A percentile compares a stretch with the other conserved stretches of the same genome.
Conservation (phyloP, 2,113 vertebrate species). For the Odocoileus virginianus region DNA sequence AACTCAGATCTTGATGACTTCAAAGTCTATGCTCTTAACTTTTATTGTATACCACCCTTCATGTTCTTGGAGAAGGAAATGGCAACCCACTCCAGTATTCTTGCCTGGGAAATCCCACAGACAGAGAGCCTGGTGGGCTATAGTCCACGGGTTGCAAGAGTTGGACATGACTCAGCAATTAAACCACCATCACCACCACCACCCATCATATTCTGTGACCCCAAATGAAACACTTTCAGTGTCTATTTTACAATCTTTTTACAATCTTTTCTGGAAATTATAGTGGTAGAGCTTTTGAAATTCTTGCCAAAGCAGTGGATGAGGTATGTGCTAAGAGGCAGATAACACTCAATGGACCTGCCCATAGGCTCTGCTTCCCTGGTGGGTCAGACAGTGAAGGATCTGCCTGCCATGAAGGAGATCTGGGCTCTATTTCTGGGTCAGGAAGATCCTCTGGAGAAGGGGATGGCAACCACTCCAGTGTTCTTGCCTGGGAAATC, state of each 20-base stretch:
- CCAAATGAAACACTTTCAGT: background rate
- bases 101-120: background rate
- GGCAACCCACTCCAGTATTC: background rate
- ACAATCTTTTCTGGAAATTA: background rate
- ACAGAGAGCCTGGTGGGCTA: background rate
- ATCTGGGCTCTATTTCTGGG: background rate
- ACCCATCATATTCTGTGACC: background rate
- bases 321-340: background rate
- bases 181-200: background rate
- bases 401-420: background rate
- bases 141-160: background rate
- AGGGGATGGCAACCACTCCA: background rate
- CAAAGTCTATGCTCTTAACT: background rate
- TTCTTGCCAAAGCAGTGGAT: background rate
- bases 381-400: background rate
- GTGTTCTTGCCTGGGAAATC: background rate
- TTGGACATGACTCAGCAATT: background rate
- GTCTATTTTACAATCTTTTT: background rate
- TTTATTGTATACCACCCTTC: background rate
- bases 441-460: background rate
- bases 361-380: background rate
- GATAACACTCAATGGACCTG: background rate
- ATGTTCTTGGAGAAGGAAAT: background rate
- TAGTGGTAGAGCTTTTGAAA: background rate
- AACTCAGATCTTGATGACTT: background rate